Percentiles rank a stretch among this genome's conserved stretches.
Conservation (phyloP, 2,113 vertebrate species). For the Oryctolagus cuniculus region mOryCun1.1 NC_091442.1:56393501-56394000, state of each 20-base stretch:
- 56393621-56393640: background rate
- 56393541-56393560: background rate
- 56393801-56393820: conserved; percentile 6
- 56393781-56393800: conserved; percentile 8
- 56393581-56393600: conserved; percentile 2
- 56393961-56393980: conserved; percentile 60
- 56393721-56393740: background rate
- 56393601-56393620: conserved; percentile 4
- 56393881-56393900: conserved; percentile 16
- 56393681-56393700: background rate
- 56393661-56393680: too few relatives aligned
- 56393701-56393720: background rate
- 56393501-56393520: background rate
- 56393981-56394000: conserved; percentile 62
- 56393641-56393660: too few relatives aligned
- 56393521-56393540: background rate
- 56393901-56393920: conserved; percentile 25
- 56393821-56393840: conserved; percentile 30
- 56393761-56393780: conserved; percentile 25
- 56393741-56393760: conserved; percentile 9
- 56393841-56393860: conserved; percentile 55
- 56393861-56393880: conserved; percentile 53
- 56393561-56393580: conserved; percentile 1
- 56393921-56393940: conserved; percentile 39
- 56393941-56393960: conserved; percentile 53